Percentiles rank a stretch among this genome's conserved stretches.
phyloP scores from a whole-genome alignment of 2,113 vertebrate species.

The Toxostoma redivivum region DNA sequence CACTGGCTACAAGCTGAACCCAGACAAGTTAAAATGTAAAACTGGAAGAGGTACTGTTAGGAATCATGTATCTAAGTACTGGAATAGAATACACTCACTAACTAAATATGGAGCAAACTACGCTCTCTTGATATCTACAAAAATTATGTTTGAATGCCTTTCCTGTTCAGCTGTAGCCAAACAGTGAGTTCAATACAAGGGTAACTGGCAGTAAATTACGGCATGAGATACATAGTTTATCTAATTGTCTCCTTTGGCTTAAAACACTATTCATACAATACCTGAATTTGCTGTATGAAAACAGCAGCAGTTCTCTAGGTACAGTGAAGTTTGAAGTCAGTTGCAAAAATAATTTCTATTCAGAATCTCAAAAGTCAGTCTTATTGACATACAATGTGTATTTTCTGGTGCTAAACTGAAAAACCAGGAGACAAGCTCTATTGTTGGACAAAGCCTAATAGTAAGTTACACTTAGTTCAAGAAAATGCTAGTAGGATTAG shows the following conservation, averaged over 20 bases:
- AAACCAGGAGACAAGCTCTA: neutral
- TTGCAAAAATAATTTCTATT: neutral
- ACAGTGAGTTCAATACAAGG: neutral
- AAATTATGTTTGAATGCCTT: neutral
- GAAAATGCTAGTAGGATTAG: neutral
- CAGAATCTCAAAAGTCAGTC: neutral
- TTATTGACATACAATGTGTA: rapidly evolving
- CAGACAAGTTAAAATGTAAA: neutral
- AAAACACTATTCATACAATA: neutral
- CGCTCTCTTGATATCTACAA: neutral
- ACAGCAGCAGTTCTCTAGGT: neutral
- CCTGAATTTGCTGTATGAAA: neutral
- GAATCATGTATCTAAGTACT: neutral
- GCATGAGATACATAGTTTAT: neutral
- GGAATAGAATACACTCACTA: neutral
- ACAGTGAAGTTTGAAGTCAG: neutral
- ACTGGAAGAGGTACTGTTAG: neutral
- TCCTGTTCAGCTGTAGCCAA: neutral
- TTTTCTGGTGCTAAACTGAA: neutral
- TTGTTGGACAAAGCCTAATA: neutral
- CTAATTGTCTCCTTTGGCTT: neutral
- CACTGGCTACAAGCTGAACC: neutral
- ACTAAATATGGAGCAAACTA: neutral
- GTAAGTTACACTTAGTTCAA: neutral
- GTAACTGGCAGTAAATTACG: neutral